Conservation (phyloP, 2,888 invertebrate genomes). For the Gari tellinella region DNA sequence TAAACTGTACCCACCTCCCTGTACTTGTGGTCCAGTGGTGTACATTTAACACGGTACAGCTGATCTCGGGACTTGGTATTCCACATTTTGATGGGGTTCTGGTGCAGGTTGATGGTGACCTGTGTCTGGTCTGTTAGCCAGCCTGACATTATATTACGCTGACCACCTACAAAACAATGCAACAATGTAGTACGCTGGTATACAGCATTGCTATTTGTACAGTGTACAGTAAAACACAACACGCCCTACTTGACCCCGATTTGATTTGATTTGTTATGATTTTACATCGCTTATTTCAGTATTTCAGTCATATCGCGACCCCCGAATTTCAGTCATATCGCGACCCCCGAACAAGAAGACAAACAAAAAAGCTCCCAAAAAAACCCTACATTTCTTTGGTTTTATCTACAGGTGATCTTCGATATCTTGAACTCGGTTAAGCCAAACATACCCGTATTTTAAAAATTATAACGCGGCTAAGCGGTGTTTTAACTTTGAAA, state of each 20-base stretch:
- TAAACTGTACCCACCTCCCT: slow-evolving; percentile 58
- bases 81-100: slow-evolving; percentile 75
- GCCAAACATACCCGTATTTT: too few relatives aligned
- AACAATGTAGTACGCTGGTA: neutral
- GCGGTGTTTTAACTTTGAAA: too few relatives aligned
- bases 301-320: too few relatives aligned
- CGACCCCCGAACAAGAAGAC: too few relatives aligned
- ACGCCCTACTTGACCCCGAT: neutral
- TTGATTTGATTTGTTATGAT: too few relatives aligned
- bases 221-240: neutral
- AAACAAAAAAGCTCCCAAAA: too few relatives aligned
- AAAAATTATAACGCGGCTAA: too few relatives aligned
- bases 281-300: too few relatives aligned
- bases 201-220: neutral
- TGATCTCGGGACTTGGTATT: slow-evolving; percentile 68
- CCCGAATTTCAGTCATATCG: too few relatives aligned
- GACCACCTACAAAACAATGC: slow-evolving; percentile 68
- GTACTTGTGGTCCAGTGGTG: slow-evolving; percentile 69
- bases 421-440: too few relatives aligned
- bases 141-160: slow-evolving; percentile 59
- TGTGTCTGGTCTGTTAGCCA: slow-evolving; percentile 75
- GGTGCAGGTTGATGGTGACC: slow-evolving; percentile 71
- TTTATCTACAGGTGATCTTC: too few relatives aligned
- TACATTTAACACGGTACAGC: slow-evolving; percentile 74
- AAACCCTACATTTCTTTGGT: too few relatives aligned